Percentiles rank a stretch among this genome's conserved stretches.
phyloP scores from a whole-genome alignment of 1,140 invertebrate species.

The Trichoplusia ni region DNA sequence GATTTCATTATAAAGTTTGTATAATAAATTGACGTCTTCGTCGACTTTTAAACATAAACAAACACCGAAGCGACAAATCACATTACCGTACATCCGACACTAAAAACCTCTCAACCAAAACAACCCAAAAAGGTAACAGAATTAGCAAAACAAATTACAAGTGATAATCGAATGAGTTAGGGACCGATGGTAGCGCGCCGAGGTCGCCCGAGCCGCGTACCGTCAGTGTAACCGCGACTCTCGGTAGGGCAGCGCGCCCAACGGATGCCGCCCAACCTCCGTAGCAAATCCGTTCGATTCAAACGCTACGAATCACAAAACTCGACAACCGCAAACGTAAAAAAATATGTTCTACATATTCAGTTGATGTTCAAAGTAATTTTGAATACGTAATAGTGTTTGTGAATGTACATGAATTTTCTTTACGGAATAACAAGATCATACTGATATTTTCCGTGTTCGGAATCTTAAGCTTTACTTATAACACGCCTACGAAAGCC shows the following conservation, averaged over 20 bases:
- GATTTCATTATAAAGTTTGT: too few relatives aligned
- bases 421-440: too few relatives aligned
- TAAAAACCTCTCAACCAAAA: too few relatives aligned
- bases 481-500: neutral
- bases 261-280: slow-evolving; percentile 13
- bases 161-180: neutral
- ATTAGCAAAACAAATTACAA: neutral
- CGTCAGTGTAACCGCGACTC: slow-evolving; percentile 45
- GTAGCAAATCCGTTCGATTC: neutral
- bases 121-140: neutral
- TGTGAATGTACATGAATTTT: too few relatives aligned
- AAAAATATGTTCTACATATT: too few relatives aligned
- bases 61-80: too few relatives aligned
- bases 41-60: too few relatives aligned
- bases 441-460: neutral
- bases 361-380: too few relatives aligned
- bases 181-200: slow-evolving; percentile 17
- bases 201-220: slow-evolving; percentile 17
- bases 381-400: too few relatives aligned
- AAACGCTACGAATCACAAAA: neutral
- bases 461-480: neutral
- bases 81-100: too few relatives aligned
- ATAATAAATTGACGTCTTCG: too few relatives aligned
- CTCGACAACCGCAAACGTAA: neutral
- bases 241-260: slow-evolving; percentile 46